Conservation (phyloP, 2,113 vertebrate genomes). For the Cyanistes caeruleus region DNA sequence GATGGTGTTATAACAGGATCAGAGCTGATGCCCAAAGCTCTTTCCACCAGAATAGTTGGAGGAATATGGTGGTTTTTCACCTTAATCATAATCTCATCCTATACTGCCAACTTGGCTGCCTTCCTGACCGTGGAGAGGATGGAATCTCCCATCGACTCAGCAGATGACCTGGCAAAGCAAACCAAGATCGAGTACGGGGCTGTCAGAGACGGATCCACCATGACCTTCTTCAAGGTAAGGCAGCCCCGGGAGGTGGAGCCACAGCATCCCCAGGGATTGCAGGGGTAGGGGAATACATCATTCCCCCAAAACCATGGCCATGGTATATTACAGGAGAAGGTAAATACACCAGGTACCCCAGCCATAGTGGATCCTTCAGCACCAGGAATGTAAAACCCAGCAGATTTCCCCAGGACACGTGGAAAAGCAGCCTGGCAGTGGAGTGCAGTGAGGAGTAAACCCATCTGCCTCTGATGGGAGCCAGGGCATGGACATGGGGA, state of each 20-base stretch:
- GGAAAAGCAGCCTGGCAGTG: neutral
- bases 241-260: neutral
- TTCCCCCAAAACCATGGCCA: neutral
- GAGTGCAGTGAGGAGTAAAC: neutral
- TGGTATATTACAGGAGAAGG: rapidly evolving
- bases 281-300: rapidly evolving
- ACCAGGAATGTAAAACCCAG: neutral
- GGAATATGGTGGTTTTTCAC: conserved; percentile 99
- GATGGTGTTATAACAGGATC: conserved; percentile 85
- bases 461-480: neutral
- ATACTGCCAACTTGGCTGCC: conserved; percentile 97
- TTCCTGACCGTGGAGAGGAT: conserved; percentile 97
- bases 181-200: conserved; percentile 98
- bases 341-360: neutral
- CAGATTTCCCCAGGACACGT: neutral
- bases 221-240: conserved; percentile 99
- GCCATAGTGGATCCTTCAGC: neutral
- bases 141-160: conserved; percentile 97
- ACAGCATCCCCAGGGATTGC: neutral
- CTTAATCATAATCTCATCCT: conserved; percentile 97
- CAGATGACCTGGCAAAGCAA: conserved; percentile 96
- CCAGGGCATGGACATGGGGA: neutral
- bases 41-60: conserved; percentile 97
- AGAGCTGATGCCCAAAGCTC: conserved; percentile 97
- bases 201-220: conserved; percentile 94